phyloP scores from a whole-genome alignment of 2,888 invertebrate genomes.

The Spisula subtruncata region DNA sequence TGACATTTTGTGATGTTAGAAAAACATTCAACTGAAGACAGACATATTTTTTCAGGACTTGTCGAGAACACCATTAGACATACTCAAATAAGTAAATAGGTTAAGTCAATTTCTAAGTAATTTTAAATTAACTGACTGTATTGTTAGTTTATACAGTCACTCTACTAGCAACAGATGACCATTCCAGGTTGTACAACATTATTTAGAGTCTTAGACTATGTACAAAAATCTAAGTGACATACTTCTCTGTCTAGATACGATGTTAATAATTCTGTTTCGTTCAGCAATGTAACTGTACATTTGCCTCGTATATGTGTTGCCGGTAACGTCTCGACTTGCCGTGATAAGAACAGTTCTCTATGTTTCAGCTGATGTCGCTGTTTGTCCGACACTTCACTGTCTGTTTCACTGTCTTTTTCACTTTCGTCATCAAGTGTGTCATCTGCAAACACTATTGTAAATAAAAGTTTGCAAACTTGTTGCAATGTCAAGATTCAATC shows the following conservation, averaged over 20 bases:
- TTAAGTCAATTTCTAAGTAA: too few relatives aligned
- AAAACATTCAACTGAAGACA: too few relatives aligned
- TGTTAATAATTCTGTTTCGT: conserved; percentile 98
- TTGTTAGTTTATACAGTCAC: too few relatives aligned
- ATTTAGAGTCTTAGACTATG: too few relatives aligned
- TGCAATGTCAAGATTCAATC: not conserved
- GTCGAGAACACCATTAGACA: too few relatives aligned
- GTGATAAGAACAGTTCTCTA: conserved; percentile 98
- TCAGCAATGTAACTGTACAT: conserved; percentile 99
- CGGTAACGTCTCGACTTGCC: conserved; percentile 97
- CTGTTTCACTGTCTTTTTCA: conserved; percentile 88
- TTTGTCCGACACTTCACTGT: conserved; percentile 88
- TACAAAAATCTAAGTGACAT: conserved; percentile 87
- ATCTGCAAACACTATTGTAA: conserved; percentile 51
- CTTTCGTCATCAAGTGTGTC: conserved; percentile 71
- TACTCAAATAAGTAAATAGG: too few relatives aligned
- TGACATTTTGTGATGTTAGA: too few relatives aligned
- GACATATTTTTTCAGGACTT: too few relatives aligned
- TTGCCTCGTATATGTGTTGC: conserved; percentile 99
- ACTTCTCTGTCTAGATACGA: conserved; percentile 99
- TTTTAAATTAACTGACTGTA: too few relatives aligned
- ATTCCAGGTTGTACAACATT: too few relatives aligned
- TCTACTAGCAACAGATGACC: too few relatives aligned
- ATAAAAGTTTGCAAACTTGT: not conserved
- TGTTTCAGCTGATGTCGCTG: conserved; percentile 98